Evolutionary conservation across 64 coral and sea anemone species (phyloP).

Genomic region (Hydrozoanthus tunicans): DNA sequence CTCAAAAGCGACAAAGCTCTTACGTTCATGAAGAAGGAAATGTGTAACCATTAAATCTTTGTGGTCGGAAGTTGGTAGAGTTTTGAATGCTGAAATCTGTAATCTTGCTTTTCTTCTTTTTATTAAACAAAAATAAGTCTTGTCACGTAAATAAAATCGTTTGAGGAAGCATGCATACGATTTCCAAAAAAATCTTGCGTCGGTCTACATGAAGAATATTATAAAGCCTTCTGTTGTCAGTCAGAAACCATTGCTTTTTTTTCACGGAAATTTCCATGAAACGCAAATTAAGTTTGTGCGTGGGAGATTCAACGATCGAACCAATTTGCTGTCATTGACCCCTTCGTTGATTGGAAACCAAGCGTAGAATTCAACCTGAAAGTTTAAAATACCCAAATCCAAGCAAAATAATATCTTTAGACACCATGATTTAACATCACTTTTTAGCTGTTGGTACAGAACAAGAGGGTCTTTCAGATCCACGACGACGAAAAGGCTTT

Average conservation of each 20-base stretch:
- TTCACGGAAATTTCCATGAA: background rate
- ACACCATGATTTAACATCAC: background rate
- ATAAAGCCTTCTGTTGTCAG: too few species aligned
- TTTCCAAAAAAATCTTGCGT: background rate
- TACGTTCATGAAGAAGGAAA: slow-evolving; percentile 18
- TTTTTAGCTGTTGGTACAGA: background rate
- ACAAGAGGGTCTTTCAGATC: background rate
- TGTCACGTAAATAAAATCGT: background rate
- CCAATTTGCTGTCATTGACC: slow-evolving; percentile 10
- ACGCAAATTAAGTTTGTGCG: background rate
- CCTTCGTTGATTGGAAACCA: background rate
- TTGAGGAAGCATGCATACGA: background rate
- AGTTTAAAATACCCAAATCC: background rate
- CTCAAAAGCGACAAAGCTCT: background rate
- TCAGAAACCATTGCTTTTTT: background rate
- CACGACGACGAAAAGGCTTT: background rate
- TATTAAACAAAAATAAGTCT: background rate
- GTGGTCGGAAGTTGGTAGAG: slow-evolving; percentile 23
- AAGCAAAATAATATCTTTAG: background rate
- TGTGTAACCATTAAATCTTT: background rate
- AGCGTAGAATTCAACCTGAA: slow-evolving; percentile 23
- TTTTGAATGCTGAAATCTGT: background rate
- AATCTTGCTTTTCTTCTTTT: background rate
- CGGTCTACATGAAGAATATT: too few species aligned
- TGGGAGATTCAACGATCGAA: background rate